Conservation (phyloP, 2,888 invertebrate genomes). For the Keiferia lycopersicella region DNA sequence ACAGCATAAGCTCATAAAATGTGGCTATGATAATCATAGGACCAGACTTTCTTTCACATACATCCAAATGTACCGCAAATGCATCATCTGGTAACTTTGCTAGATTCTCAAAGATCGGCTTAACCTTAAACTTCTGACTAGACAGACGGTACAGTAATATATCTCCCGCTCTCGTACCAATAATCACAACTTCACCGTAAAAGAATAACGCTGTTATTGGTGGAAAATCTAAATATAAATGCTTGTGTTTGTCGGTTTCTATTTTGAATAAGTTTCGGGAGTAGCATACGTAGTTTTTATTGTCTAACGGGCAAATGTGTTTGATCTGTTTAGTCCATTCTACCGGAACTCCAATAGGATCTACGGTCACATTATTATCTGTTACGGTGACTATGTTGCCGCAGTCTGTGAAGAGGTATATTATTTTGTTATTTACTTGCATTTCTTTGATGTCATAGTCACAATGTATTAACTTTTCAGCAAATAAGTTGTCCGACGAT, state of each 20-base stretch:
- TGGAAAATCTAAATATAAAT: conserved; percentile 67
- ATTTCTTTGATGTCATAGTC: conserved; percentile 63
- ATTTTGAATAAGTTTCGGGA: conserved; percentile 66
- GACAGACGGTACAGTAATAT: conserved; percentile 63
- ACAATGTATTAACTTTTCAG: conserved; percentile 51
- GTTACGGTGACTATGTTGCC: conserved; percentile 57
- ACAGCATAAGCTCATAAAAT: conserved; percentile 56
- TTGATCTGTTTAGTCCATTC: conserved; percentile 66
- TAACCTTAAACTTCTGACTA: conserved; percentile 50
- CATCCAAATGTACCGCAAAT: conserved; percentile 63
- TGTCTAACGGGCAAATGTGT: conserved; percentile 55
- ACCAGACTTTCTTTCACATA: conserved; percentile 61
- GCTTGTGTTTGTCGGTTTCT: conserved; percentile 58
- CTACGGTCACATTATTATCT: conserved; percentile 42
- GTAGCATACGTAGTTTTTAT: conserved; percentile 64
- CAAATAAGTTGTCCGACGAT: conserved; percentile 42
- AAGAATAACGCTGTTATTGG: conserved; percentile 66
- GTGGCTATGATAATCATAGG: conserved; percentile 62
- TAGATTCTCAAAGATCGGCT: conserved; percentile 58
- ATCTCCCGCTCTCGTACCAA: conserved; percentile 58
- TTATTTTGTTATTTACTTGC: conserved; percentile 44
- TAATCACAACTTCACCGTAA: conserved; percentile 62
- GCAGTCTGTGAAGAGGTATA: conserved; percentile 61
- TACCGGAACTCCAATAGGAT: conserved; percentile 51
- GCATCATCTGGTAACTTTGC: conserved; percentile 58